phyloP scores from a whole-genome alignment of 1,140 invertebrate species.

The Metaphire vulgaris region DNA sequence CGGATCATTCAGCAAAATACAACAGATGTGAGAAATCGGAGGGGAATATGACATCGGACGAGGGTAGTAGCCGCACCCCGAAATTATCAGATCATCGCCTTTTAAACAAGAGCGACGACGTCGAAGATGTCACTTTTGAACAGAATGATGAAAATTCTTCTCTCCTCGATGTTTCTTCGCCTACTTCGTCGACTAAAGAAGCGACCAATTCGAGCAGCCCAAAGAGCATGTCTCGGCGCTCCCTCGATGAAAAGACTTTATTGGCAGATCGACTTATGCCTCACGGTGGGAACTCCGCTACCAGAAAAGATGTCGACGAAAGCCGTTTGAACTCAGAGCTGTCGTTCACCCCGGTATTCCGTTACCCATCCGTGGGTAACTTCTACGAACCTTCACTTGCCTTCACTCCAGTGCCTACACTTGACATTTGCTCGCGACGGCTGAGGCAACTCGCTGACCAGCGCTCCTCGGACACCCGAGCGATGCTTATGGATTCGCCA shows the following conservation, averaged over 20 bases:
- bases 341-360: not conserved
- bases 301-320: not conserved
- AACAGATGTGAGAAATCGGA: not conserved
- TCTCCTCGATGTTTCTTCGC: not conserved
- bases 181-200: not conserved
- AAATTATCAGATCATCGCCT: not conserved
- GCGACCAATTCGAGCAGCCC: not conserved
- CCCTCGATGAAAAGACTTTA: too few relatives aligned
- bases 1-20: not conserved
- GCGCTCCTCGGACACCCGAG: conserved; percentile 8
- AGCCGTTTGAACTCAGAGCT: not conserved
- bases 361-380: not conserved
- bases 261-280: too few relatives aligned
- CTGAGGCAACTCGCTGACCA: conserved; percentile 9
- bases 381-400: conserved; percentile 7
- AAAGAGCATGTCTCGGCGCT: not conserved
- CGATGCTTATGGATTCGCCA: not conserved
- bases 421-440: conserved; percentile 11
- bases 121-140: too few relatives aligned
- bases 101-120: too few relatives aligned
- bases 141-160: not conserved
- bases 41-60: not conserved
- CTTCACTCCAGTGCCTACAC: conserved; percentile 13
- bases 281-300: not conserved
- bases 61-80: too few relatives aligned